Evolutionary conservation across 2,888 invertebrate genomes (phyloP), one percentile per base, ranked within the genome.

Genomic region (Trissonchulus sp.): DNA sequence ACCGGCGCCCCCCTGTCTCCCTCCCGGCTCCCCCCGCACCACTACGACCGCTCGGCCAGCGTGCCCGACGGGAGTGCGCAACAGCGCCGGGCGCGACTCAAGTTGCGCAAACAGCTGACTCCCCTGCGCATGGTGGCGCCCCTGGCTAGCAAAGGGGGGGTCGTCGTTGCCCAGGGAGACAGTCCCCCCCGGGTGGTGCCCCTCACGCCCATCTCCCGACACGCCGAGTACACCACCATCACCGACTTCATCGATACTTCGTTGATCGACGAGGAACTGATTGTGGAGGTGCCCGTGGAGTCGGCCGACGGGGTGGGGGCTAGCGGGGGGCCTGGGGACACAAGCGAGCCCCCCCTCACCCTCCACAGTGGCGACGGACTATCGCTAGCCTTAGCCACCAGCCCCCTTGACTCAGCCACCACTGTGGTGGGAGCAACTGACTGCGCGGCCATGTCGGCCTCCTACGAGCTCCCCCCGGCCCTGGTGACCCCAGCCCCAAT

Each of bases 221-320:
- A 34, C n/a, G 71, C 35, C 37, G 71, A 69, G 37, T 69, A 69
- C n/a, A 69, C 71, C 28, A 69, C 71, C n/a, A 69, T 69, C 8
- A 69, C 71, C 8, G 71, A 69, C 34, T 8, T 37, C 23, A 69
- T 69, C n/a, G 71, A 69, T 69, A 69, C 34, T 15, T 69, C 71
- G 3, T 28, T 15, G 48, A 48, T 48, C 23, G 48, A 48, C 48
- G 48, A 48, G 23, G 48, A 48, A 48, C 23, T 48, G 48, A n/a
- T n/a, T n/a, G n/a, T n/a, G n/a, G 48, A 48, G 23, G 8, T 23
- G 48, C 48, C 48, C 8, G 23, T 48, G 48, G 48, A 48, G 8
- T 48, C 48, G 8, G 8, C 8, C 23, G 8, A 8, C 8, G 8
- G 8, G 8, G 8, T 15, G 8, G 8, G 8, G 48, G 48, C 48